phyloP scores from a whole-genome alignment of 2,888 invertebrate genomes.

The Psylliodes chrysocephalus region DNA sequence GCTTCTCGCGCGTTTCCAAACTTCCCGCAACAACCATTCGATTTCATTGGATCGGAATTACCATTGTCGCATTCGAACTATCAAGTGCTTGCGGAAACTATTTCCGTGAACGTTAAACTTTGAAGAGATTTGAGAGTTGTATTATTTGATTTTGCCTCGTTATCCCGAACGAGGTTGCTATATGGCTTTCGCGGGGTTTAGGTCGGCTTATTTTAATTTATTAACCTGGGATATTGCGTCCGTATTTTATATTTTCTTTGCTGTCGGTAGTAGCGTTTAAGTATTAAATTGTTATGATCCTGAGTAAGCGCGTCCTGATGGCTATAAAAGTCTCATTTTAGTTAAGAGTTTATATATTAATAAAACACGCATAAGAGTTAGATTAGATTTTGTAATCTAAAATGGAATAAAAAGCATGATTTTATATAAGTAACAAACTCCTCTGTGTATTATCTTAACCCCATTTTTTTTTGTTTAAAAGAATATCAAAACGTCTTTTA shows the following conservation, averaged over 20 bases:
- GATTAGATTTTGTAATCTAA: no score
- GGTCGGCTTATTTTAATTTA: neutral
- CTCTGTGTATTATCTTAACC: no score
- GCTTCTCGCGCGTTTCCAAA: neutral
- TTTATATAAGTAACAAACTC: no score
- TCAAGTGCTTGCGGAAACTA: neutral
- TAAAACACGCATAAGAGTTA: no score
- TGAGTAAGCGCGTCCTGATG: no score
- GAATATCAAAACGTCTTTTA: no score
- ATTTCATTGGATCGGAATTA: neutral
- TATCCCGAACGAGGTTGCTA: neutral
- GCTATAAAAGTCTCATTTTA: no score
- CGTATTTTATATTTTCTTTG: neutral
- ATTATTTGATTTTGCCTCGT: neutral
- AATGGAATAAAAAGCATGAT: no score
- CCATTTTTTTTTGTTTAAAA: no score
- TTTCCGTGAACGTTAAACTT: neutral
- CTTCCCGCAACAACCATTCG: neutral
- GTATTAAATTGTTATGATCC: neutral
- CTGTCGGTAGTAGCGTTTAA: no score
- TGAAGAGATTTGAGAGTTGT: neutral
- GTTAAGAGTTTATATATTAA: no score
- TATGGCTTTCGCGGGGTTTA: neutral
- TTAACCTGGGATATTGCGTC: neutral
- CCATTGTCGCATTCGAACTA: neutral